Evolutionary conservation across 2,888 invertebrate species (phyloP), one percentile per base, ranked within the genome.

Genomic region (Frankliniella intonsa): DNA sequence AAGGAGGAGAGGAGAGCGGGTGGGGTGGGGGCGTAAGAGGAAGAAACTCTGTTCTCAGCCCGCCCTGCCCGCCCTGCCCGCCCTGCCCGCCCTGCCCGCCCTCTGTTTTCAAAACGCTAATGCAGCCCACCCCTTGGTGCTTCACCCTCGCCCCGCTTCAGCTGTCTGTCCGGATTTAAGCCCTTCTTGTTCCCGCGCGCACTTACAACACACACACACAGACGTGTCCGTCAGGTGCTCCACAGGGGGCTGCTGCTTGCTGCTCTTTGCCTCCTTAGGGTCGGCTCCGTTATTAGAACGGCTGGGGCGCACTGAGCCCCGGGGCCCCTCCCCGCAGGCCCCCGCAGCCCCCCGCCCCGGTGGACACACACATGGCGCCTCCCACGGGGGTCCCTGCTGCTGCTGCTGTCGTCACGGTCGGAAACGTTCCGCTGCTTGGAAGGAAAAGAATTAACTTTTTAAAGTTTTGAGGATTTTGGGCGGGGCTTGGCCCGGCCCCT

Each of bases 21-120:
- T 38, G 38, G 38, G 5, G 38, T n/a, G 38, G 38, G 5, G 38
- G 38, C 38, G 5, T 38, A 38, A 38, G 55, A 55, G 3, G 17
- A 17, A 55, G 55, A 55, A 38, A 38, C 38, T 38, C 38, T 38
- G 38, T 5, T 38, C 38, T 38, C 38, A 38, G 38, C 38, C 38
- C 38, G 38, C 3, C 38, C 38, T 38, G 38, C 62, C n/a, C 62
- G 17, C 62, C 62, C 22, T 76, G 38, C 62, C n/a, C 62, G 17
- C 62, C 62, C 22, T 76, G 38, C 38, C 38, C 38, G 38, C 3
- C 38, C 38, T 38, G 38, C 62, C n/a, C 62, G 17, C 62, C 62
- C 22, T 76, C 69, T 76, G 69, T 76, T 76, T 76, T 76, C 25
- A 76, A 76, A 76, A 76, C 69, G 25, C 69, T 76, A 76, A 76